phyloP scores from a whole-genome alignment of 2,888 invertebrate genomes.

The Alcis repandata region DNA sequence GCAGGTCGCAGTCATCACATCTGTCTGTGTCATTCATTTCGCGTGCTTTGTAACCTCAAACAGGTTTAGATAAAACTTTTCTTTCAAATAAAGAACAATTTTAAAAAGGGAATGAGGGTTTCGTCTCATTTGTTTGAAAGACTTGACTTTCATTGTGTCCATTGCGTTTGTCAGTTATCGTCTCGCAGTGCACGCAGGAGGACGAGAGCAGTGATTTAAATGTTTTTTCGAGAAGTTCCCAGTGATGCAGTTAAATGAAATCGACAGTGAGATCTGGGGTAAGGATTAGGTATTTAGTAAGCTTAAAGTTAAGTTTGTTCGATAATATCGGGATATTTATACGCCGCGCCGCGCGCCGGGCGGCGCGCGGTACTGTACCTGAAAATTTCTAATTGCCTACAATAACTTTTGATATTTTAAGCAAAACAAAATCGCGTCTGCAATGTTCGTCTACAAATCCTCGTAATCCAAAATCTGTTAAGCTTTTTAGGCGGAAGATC shows the following conservation, averaged over 20 bases:
- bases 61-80: background rate
- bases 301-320: too few relatives aligned
- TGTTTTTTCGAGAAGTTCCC: background rate
- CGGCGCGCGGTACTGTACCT: too few relatives aligned
- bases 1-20: background rate
- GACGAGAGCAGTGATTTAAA: background rate
- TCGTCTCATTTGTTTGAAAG: slow-evolving; percentile 10
- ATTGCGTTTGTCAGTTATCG: slow-evolving; percentile 21
- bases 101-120: background rate
- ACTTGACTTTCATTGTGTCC: too few relatives aligned
- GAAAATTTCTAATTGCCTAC: too few relatives aligned
- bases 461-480: too few relatives aligned
- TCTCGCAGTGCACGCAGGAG: slow-evolving; percentile 15
- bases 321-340: background rate
- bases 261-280: background rate
- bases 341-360: too few relatives aligned
- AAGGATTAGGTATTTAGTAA: slow-evolving; percentile 1
- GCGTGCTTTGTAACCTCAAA: background rate
- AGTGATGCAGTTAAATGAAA: background rate
- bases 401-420: too few relatives aligned
- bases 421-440: too few relatives aligned
- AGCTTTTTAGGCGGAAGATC: too few relatives aligned
- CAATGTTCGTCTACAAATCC: too few relatives aligned
- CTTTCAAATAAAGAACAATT: background rate
- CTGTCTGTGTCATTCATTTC: background rate